Base-by-base conservation (phyloP, 2,888 invertebrate genomes). In the Amblyjoppa proteus region DNA sequence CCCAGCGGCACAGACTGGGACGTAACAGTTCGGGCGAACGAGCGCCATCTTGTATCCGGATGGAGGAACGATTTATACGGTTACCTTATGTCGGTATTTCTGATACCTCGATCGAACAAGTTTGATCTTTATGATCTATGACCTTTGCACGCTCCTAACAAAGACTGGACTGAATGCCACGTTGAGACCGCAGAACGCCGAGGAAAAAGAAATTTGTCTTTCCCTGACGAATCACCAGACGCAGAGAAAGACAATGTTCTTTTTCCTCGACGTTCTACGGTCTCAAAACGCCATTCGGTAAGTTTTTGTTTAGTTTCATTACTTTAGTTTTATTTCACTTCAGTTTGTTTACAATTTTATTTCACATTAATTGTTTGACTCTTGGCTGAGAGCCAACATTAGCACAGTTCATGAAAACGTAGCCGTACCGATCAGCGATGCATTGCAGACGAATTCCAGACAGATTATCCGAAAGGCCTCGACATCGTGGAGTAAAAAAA, bases 11-110 rank as follows among this genome's bases (percentile, higher is more conserved):
- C 20, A 20, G 20, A 20, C 20, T 20, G 20, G 20, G 20, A 20
- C 20, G 20, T 20, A 20, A 20, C 20, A 20, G 20, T 20, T 38
- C 20, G 25, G 51, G 45, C 9, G 31, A 5, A 66, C 31, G 45
- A 69, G 69, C 69, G 79, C 25, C 79, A 82, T 75, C 81, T 81
- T 5, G 28, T 49, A 76, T 38, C 16, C n/a, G 16, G 13, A 75
- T 13, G 13, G 4, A 41, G 0, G 16, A 31, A 66, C 69, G 11
- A 0, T 13, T 28, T 25, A 9, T 13, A 49, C 38, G 2, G 34
- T 9, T 51, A 20, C 34, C 45, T 25, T 16, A 13, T 2, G 71
- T 66, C 38, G 76, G 66, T 80, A 73, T 41, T 11, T 2, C 31
- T 41, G 73, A 11, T 3, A 41, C 38, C 71, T 58, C 13, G 25